Evolutionary conservation across 2,888 invertebrate species (phyloP).

Genomic region (Coenonympha arcania): DNA sequence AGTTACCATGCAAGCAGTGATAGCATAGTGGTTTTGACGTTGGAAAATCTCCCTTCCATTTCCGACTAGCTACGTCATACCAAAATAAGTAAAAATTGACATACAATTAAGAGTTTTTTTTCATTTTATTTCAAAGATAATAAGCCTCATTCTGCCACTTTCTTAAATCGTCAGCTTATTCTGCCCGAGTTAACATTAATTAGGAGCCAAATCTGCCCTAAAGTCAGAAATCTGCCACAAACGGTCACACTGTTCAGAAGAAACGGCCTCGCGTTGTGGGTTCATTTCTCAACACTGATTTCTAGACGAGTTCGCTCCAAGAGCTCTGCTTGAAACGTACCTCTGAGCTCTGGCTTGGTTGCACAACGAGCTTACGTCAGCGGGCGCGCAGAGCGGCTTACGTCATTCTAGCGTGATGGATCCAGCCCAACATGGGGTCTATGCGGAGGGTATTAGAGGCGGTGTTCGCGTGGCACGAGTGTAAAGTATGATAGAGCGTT

Average conservation of each 20-base stretch:
- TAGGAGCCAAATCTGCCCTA: too few relatives aligned
- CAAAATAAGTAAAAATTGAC: too few relatives aligned
- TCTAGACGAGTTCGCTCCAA: conserved; percentile 67
- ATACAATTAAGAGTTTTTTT: too few relatives aligned
- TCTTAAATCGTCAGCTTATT: too few relatives aligned
- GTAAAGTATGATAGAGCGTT: conserved; percentile 67
- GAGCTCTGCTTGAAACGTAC: conserved; percentile 67
- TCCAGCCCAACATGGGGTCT: conserved; percentile 55
- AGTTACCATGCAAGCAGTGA: too few relatives aligned
- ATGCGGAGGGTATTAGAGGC: conserved; percentile 41
- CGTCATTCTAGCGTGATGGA: conserved; percentile 64
- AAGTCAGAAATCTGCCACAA: too few relatives aligned
- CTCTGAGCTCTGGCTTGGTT: conserved; percentile 69
- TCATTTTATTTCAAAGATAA: too few relatives aligned
- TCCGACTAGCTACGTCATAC: too few relatives aligned
- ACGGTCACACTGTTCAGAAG: conserved; percentile 45
- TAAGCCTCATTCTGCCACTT: too few relatives aligned
- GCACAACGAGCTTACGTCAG: conserved; percentile 75
- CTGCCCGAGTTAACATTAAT: too few relatives aligned
- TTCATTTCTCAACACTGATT: conserved; percentile 68
- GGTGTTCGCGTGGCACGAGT: conserved; percentile 38
- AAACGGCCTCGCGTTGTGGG: conserved; percentile 54
- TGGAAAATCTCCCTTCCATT: too few relatives aligned
- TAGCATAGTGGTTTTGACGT: too few relatives aligned
- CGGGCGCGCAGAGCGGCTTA: conserved; percentile 69